These are phyloP conservation scores for Diplodus sargus DNA, from an alignment of 2,797 vertebrate species.

Conservation along the genomic window DNA sequence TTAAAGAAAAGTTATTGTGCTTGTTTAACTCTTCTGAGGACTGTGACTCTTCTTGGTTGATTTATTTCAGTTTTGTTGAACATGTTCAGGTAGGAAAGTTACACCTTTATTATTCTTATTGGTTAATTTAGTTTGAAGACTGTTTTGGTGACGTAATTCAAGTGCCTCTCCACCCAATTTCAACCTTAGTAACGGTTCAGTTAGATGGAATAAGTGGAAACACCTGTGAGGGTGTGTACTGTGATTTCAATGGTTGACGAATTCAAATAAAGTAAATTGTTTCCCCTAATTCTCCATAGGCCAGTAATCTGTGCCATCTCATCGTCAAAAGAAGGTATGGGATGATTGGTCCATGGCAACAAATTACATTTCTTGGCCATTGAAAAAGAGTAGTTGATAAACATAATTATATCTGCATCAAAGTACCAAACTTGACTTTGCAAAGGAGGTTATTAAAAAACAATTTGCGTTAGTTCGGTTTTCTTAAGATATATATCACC, in stretches of 20 bases:
- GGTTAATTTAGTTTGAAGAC: background rate
- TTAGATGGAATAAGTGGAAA: background rate
- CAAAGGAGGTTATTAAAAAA: conserved; percentile 5
- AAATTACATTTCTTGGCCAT: background rate
- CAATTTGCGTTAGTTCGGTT: conserved; percentile 11
- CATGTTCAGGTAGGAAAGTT: background rate
- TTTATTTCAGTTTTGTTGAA: background rate
- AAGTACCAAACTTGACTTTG: background rate
- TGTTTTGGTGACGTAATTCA: too few species aligned
- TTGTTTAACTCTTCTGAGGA: background rate
- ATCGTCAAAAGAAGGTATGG: background rate
- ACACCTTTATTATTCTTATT: background rate
- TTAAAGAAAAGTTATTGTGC: background rate
- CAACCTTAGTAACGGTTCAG: background rate
- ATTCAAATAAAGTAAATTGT: background rate
- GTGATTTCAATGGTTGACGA: background rate
- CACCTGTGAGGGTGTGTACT: background rate
- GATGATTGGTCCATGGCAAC: background rate
- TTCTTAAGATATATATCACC: conserved; percentile 5
- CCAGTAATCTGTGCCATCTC: background rate
- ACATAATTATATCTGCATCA: background rate
- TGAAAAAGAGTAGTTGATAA: background rate
- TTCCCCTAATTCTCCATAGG: background rate
- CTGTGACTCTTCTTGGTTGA: background rate
- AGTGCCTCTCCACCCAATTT: background rate